phyloP scores from a whole-genome alignment of 2,113 vertebrate genomes.

The Chlorocebus sabaeus region DNA sequence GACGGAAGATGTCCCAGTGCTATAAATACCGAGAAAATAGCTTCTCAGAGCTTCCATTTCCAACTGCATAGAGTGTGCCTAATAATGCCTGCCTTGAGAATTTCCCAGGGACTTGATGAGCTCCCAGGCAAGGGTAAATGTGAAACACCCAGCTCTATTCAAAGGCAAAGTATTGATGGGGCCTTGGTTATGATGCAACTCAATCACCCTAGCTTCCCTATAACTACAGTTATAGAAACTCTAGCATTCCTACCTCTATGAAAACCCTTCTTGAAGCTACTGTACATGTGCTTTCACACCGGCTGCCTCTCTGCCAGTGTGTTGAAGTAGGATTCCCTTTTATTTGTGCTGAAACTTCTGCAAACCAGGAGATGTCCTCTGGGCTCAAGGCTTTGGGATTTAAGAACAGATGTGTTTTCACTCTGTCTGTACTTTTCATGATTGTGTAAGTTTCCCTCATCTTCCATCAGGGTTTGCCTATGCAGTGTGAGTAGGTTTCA shows the following conservation, averaged over 20 bases:
- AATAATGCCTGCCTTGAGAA: neutral
- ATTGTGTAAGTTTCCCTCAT: neutral
- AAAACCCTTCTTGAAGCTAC: neutral
- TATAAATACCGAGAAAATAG: neutral
- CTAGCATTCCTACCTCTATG: too few species aligned
- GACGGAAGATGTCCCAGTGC: neutral
- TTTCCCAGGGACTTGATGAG: neutral
- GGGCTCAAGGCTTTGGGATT: neutral
- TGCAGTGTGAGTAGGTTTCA: neutral
- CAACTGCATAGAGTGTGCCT: too few species aligned
- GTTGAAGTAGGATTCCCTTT: neutral
- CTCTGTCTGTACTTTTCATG: neutral
- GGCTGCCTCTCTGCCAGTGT: neutral
- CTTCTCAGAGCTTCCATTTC: neutral
- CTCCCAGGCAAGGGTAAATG: neutral
- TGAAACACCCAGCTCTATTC: neutral
- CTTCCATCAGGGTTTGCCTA: neutral
- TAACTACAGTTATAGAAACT: neutral
- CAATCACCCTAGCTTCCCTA: neutral
- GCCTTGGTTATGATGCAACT: neutral
- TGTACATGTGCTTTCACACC: neutral
- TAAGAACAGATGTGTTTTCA: neutral
- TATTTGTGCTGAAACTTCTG: neutral
- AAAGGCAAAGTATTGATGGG: neutral
- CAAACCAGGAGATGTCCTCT: neutral